phyloP scores from a whole-genome alignment of 2,888 invertebrate genomes.

The Nezara viridula region DNA sequence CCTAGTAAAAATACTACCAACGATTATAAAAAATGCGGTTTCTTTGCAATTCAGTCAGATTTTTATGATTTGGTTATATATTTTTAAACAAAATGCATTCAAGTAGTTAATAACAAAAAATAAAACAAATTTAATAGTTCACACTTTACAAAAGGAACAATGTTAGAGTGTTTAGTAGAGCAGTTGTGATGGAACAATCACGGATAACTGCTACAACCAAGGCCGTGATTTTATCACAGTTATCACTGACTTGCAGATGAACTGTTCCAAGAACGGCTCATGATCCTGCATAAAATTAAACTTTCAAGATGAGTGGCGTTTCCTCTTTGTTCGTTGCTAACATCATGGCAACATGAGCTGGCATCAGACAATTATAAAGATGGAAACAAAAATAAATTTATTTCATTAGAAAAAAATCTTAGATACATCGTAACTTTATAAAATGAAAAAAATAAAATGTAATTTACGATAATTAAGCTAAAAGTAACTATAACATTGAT shows the following conservation, averaged over 20 bases:
- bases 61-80: no score
- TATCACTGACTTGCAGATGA: constrained; percentile 40
- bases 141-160: background rate
- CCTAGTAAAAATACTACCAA: no score
- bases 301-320: background rate
- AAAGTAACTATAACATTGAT: no score
- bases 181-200: background rate
- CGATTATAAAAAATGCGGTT: no score
- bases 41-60: no score
- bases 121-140: no score
- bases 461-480: no score
- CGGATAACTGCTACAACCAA: background rate
- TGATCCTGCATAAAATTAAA: constrained; percentile 5
- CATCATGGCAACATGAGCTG: background rate
- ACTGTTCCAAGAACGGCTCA: constrained; percentile 9
- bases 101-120: no score
- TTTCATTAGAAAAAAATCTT: background rate
- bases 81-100: no score
- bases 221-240: constrained; percentile 9
- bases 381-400: background rate
- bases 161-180: background rate
- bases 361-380: background rate
- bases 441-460: no score
- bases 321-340: background rate
- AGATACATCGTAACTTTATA: no score